A percentile compares a stretch with the other conserved stretches of the same genome.
Conservation (phyloP, 92 coral and sea anemone genomes). For the Diadumene lineata region DNA sequence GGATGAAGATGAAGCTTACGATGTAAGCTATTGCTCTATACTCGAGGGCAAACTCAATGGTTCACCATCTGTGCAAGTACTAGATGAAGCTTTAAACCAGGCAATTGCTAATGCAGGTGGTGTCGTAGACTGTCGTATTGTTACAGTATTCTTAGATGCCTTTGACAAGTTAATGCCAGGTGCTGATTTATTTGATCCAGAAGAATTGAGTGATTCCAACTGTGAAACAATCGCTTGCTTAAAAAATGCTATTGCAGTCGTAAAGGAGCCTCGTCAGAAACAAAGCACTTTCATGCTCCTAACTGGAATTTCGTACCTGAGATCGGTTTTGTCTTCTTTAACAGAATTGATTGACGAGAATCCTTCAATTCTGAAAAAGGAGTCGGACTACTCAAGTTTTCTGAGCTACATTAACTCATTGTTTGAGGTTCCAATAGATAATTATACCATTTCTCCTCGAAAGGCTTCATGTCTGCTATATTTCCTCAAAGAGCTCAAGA, state of each 20-base stretch:
- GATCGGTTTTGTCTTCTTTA: constrained; percentile 53
- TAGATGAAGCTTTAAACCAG: constrained; percentile 17
- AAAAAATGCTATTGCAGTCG: constrained; percentile 36
- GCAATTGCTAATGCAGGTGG: constrained; percentile 3
- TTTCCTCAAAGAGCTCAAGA: constrained; percentile 65
- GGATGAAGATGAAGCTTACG: constrained; percentile 52
- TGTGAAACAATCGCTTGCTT: constrained; percentile 35
- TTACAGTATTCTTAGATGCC: constrained; percentile 63
- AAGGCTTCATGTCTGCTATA: constrained; percentile 41
- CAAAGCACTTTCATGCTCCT: constrained; percentile 41
- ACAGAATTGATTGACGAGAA: constrained; percentile 34
- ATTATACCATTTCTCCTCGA: constrained; percentile 17
- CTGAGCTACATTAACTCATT: constrained; percentile 56
- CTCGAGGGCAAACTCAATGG: constrained; percentile 38
- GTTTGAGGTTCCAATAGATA: constrained; percentile 29
- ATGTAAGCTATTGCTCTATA: constrained; percentile 58
- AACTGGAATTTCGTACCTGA: constrained; percentile 68
- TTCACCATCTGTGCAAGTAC: constrained; percentile 22
- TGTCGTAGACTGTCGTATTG: constrained; percentile 51
- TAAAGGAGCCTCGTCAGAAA: constrained; percentile 34
- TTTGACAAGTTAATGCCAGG: constrained; percentile 55
- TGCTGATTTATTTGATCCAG: constrained; percentile 38
- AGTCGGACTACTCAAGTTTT: constrained; percentile 33
- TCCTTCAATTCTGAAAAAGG: constrained; percentile 31
- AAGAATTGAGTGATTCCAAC: constrained; percentile 38